A percentile compares a stretch with the other conserved stretches of the same genome.
Evolutionary conservation across 2,113 vertebrate species (phyloP).

Genomic region (Lasiurus cinereus): DNA sequence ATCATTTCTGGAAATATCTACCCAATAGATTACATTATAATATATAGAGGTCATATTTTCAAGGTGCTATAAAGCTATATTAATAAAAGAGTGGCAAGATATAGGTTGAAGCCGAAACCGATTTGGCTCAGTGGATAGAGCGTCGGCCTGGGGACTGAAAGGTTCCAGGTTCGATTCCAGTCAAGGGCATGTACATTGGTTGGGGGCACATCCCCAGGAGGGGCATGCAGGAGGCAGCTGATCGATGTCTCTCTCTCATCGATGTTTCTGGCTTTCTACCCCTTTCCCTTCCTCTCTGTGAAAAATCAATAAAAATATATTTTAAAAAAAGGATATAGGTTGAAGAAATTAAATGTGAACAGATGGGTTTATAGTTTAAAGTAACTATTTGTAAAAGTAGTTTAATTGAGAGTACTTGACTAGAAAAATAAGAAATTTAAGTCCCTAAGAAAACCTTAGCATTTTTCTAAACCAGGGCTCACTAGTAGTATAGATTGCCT

Average conservation of each 20-base stretch:
- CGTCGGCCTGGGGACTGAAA: too few species aligned
- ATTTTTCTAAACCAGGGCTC: neutral
- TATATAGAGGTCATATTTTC: neutral
- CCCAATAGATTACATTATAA: neutral
- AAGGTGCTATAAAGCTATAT: neutral
- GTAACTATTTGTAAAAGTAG: neutral
- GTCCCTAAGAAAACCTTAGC: neutral
- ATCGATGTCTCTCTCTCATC: too few species aligned
- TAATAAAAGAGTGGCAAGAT: neutral
- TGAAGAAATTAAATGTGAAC: neutral
- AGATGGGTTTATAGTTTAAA: neutral
- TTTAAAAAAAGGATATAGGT: neutral
- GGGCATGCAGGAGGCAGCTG: too few species aligned
- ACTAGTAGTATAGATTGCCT: neutral
- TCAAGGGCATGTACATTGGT: too few species aligned
- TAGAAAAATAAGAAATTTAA: neutral
- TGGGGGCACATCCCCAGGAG: too few species aligned
- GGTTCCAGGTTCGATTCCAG: too few species aligned
- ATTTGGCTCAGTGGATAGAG: too few species aligned
- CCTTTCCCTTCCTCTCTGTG: too few species aligned
- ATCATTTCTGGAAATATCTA: neutral
- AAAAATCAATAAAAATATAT: too few species aligned
- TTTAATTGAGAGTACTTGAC: neutral
- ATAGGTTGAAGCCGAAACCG: neutral
- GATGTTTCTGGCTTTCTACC: too few species aligned